These are phyloP conservation scores for Onthophagus sagittarius DNA, from an alignment of 2,888 invertebrate species.

Conservation along the genomic window DNA sequence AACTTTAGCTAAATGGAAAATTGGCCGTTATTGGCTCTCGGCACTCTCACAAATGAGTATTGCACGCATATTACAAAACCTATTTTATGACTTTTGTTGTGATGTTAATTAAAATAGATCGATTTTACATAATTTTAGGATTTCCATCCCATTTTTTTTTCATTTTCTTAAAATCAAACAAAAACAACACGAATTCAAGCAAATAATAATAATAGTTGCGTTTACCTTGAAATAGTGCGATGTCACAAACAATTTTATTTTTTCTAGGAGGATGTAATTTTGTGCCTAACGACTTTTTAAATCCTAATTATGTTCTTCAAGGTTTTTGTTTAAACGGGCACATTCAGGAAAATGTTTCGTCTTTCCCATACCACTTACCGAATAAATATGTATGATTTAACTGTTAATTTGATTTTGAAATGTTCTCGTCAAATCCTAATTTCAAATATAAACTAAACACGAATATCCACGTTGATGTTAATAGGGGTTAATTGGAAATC, in stretches of 20 bases:
- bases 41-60: background rate
- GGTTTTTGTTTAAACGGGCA: background rate
- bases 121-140: too few species aligned
- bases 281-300: background rate
- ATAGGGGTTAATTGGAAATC: background rate
- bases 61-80: background rate
- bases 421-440: background rate
- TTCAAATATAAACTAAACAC: background rate
- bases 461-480: background rate
- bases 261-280: background rate
- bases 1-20: background rate
- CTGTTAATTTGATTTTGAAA: too few species aligned
- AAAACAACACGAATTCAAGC: background rate
- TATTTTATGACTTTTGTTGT: background rate
- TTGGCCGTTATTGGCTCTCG: background rate
- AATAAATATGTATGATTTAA: background rate
- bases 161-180: background rate
- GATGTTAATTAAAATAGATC: background rate
- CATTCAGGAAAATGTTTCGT: background rate
- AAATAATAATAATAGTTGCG: background rate
- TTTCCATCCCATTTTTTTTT: too few species aligned
- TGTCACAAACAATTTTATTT: background rate
- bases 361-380: background rate
- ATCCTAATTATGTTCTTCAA: background rate
- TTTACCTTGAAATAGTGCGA: background rate